A percentile compares a stretch with the other conserved stretches of the same genome.
Conservation (phyloP, 2,113 vertebrate species). For the Xenopus laevis region DNA sequence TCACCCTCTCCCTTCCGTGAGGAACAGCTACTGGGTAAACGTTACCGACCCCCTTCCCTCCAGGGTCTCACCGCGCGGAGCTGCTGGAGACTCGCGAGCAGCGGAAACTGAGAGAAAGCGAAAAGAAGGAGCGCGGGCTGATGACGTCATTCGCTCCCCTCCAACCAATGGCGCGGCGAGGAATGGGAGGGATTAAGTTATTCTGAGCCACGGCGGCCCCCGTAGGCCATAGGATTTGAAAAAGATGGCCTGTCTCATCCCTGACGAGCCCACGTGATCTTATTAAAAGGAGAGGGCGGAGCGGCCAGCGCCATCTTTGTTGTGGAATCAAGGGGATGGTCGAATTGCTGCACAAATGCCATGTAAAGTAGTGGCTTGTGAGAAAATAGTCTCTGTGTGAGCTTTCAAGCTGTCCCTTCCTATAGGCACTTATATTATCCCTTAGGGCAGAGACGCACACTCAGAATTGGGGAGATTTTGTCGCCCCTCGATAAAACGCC, state of each 20-base stretch:
- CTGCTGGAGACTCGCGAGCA: conserved; percentile 27
- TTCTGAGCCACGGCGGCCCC: conserved; percentile 39
- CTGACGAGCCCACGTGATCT: conserved; percentile 8
- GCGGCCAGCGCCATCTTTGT: conserved; percentile 7
- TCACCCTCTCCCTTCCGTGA: neutral
- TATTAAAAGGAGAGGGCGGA: too few relatives aligned
- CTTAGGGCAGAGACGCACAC: too few relatives aligned
- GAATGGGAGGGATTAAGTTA: conserved; percentile 1
- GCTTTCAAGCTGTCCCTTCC: too few relatives aligned
- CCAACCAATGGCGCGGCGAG: conserved; percentile 38
- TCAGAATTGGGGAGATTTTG: too few relatives aligned
- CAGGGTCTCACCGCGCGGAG: conserved; percentile 47
- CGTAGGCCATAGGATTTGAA: conserved; percentile 21
- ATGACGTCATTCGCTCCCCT: conserved; percentile 36
- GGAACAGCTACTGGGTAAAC: neutral
- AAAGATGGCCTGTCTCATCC: neutral
- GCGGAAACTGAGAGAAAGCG: conserved; percentile 26
- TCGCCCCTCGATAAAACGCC: too few relatives aligned
- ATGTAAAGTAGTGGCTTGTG: too few relatives aligned
- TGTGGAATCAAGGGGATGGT: neutral
- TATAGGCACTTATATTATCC: too few relatives aligned
- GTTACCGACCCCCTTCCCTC: conserved; percentile 21
- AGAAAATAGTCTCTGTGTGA: too few relatives aligned
- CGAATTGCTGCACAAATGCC: too few relatives aligned
- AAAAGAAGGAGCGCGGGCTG: conserved; percentile 31